phyloP scores from a whole-genome alignment of 1,140 invertebrate genomes.

The Oreohelix idahoensis region DNA sequence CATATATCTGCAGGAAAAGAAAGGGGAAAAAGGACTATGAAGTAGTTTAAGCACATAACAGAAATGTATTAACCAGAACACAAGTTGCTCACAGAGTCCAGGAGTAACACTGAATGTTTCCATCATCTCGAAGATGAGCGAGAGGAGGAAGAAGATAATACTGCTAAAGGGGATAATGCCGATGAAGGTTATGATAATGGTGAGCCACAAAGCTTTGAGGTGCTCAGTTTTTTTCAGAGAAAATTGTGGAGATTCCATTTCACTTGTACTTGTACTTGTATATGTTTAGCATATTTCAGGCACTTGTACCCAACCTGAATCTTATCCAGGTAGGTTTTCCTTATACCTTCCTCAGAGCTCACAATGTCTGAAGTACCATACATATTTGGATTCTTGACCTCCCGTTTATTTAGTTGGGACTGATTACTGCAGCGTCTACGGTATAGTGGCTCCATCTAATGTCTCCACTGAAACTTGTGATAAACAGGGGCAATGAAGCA shows the following conservation, averaged over 20 bases:
- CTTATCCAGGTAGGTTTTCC: too few species aligned
- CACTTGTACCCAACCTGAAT: too few species aligned
- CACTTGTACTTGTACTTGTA: neutral
- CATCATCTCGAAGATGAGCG: neutral
- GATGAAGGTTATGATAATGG: neutral
- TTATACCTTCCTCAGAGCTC: too few species aligned
- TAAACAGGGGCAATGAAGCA: neutral
- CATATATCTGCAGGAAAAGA: too few species aligned
- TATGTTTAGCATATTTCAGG: too few species aligned
- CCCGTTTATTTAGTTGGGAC: neutral
- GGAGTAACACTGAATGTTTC: too few species aligned
- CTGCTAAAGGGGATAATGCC: neutral
- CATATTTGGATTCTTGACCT: neutral
- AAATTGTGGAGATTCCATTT: neutral
- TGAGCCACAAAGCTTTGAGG: too few species aligned
- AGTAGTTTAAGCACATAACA: too few species aligned
- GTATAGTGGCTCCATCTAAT: neutral
- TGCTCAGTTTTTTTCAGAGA: too few species aligned
- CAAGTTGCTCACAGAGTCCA: too few species aligned
- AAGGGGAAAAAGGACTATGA: too few species aligned
- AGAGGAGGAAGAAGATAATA: neutral
- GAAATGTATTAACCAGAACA: too few species aligned
- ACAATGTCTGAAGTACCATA: neutral
- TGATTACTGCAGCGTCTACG: neutral
- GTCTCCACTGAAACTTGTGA: neutral